These are phyloP conservation scores for Neoseiulus cucumeris DNA, from an alignment of 1,140 invertebrate species.

Conservation along the genomic window DNA sequence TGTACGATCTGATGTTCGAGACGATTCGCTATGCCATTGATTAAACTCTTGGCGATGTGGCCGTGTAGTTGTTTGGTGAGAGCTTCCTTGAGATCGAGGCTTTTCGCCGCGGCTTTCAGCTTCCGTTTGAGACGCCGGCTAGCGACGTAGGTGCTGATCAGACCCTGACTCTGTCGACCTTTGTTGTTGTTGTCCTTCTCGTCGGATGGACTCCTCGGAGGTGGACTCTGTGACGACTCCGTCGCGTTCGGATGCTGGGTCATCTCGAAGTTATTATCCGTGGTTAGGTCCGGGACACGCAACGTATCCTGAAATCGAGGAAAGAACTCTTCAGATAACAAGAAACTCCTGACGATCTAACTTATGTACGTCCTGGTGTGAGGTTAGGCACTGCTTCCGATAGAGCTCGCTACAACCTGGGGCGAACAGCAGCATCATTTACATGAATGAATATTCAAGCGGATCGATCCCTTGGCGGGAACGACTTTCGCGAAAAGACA, in stretches of 20 bases:
- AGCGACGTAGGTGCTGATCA: slow-evolving; percentile 5
- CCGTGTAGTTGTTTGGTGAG: slow-evolving; percentile 4
- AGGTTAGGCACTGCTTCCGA: too few relatives aligned
- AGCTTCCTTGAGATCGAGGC: slow-evolving; percentile 3
- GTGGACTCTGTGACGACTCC: not conserved
- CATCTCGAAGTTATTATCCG: not conserved
- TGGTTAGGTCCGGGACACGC: too few relatives aligned
- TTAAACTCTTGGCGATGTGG: slow-evolving; percentile 6
- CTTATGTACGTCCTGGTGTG: too few relatives aligned
- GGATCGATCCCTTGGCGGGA: too few relatives aligned
- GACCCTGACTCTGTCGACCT: not conserved
- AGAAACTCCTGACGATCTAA: too few relatives aligned
- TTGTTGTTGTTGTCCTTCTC: not conserved
- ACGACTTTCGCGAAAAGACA: too few relatives aligned
- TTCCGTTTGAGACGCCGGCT: slow-evolving; percentile 7
- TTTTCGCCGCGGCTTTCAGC: not conserved
- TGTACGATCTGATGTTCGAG: slow-evolving; percentile 7
- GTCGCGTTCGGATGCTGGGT: not conserved
- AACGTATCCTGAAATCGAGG: too few relatives aligned
- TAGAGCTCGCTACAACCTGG: too few relatives aligned
- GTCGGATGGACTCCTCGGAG: not conserved
- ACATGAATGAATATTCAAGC: too few relatives aligned
- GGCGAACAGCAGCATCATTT: too few relatives aligned
- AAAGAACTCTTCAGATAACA: too few relatives aligned
- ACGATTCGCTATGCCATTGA: slow-evolving; percentile 5